These are phyloP conservation scores for Venturia canescens DNA, from an alignment of 1,140 invertebrate species.

Conservation along the genomic window DNA sequence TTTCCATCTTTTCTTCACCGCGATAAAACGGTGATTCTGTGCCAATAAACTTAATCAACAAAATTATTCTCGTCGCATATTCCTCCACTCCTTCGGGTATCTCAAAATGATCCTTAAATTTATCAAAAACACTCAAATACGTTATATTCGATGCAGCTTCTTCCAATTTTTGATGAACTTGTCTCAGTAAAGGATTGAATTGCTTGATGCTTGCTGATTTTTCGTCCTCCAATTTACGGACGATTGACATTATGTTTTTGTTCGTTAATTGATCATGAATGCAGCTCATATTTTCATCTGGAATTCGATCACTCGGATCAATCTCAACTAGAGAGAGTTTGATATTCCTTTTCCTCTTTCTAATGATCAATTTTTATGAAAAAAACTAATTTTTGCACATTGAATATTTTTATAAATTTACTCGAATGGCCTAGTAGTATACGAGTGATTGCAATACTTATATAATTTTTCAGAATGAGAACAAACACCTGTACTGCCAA, in stretches of 20 bases:
- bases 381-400: no score
- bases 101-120: slow-evolving; percentile 80
- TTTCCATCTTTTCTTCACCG: slow-evolving; percentile 82
- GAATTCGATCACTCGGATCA: slow-evolving; percentile 61
- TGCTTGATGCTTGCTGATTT: slow-evolving; percentile 88
- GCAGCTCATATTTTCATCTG: slow-evolving; percentile 87
- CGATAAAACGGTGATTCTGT: slow-evolving; percentile 89
- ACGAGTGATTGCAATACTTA: no score
- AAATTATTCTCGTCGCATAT: slow-evolving; percentile 84
- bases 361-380: no score
- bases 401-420: no score
- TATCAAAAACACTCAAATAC: slow-evolving; percentile 85
- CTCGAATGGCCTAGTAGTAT: no score
- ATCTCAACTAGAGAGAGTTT: background rate
- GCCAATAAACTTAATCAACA: slow-evolving; percentile 89
- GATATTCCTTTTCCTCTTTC: no score
- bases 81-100: slow-evolving; percentile 79
- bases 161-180: slow-evolving; percentile 79
- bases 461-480: slow-evolving; percentile 24
- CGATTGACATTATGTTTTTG: slow-evolving; percentile 83
- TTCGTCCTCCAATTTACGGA: slow-evolving; percentile 83
- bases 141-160: slow-evolving; percentile 88
- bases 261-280: slow-evolving; percentile 87
- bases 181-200: slow-evolving; percentile 80
- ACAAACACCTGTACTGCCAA: slow-evolving; percentile 89